A percentile compares a stretch with the other conserved stretches of the same genome.
phyloP scores from a whole-genome alignment of 2,113 vertebrate species.

The Jacana jacana region DNA sequence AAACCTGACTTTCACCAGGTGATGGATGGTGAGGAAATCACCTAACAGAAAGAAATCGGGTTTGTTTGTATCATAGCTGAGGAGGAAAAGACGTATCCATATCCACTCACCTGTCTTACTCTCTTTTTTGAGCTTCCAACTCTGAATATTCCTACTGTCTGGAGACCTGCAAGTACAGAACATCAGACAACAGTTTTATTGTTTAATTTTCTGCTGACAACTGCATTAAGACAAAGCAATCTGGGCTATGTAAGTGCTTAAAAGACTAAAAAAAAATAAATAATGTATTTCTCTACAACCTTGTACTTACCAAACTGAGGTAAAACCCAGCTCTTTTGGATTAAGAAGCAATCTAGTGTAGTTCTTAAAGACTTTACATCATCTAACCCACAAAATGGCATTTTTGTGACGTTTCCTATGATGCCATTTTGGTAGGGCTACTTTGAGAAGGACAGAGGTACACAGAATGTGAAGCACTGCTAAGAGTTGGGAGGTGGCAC shows the following conservation, averaged over 20 bases:
- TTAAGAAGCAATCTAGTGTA: background rate
- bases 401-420: background rate
- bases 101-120: slow-evolving; percentile 91
- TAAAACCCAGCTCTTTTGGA: background rate
- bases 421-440: background rate
- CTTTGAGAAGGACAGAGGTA: background rate
- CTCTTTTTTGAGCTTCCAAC: slow-evolving; percentile 98
- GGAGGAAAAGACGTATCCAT: background rate
- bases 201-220: slow-evolving; percentile 1
- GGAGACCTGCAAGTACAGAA: slow-evolving; percentile 83
- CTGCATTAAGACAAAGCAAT: background rate
- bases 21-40: background rate
- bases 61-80: background rate
- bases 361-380: background rate
- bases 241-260: background rate
- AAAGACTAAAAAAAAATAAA: background rate
- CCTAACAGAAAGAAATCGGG: background rate
- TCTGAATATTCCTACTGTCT: slow-evolving; percentile 97
- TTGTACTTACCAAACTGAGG: background rate
- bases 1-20: background rate
- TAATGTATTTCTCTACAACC: background rate
- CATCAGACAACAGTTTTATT: slow-evolving; percentile 34
- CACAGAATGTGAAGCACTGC: background rate
- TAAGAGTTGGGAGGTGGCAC: background rate
- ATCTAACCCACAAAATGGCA: background rate